Conservation (phyloP, 2,888 invertebrate genomes). For the Octonoba sinensis region DNA sequence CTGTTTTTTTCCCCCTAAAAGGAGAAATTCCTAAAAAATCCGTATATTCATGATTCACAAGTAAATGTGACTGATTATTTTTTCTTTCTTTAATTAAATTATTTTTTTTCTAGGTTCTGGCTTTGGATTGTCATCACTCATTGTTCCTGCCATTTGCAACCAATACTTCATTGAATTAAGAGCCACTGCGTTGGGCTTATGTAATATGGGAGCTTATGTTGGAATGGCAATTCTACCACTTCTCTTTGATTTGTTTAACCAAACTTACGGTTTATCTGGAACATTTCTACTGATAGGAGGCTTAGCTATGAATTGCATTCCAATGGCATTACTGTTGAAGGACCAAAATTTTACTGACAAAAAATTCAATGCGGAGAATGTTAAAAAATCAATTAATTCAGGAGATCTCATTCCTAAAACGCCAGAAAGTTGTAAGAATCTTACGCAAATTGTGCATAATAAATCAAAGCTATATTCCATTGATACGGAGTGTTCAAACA, state of each 20-base stretch:
- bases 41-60: no score
- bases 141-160: slow-evolving; percentile 9
- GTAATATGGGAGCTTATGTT: slow-evolving; percentile 14
- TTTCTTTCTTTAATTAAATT: neutral
- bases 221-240: slow-evolving; percentile 16
- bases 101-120: slow-evolving; percentile 28
- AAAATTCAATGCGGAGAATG: neutral
- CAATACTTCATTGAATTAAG: slow-evolving; percentile 14
- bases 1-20: no score
- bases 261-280: slow-evolving; percentile 21
- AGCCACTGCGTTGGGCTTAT: slow-evolving; percentile 12
- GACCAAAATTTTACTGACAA: neutral
- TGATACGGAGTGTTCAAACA: neutral
- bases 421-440: neutral
- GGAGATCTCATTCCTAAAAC: neutral
- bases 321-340: slow-evolving; percentile 7
- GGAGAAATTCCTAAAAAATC: no score
- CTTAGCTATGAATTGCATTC: slow-evolving; percentile 18
- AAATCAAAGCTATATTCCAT: no score
- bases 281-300: slow-evolving; percentile 21
- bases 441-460: neutral
- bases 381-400: neutral
- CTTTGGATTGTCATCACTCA: slow-evolving; percentile 10
- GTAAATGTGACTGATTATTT: no score
- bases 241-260: neutral